phyloP scores from a whole-genome alignment of 1,140 invertebrate species.

The Drosophila pallidifrons region DNA sequence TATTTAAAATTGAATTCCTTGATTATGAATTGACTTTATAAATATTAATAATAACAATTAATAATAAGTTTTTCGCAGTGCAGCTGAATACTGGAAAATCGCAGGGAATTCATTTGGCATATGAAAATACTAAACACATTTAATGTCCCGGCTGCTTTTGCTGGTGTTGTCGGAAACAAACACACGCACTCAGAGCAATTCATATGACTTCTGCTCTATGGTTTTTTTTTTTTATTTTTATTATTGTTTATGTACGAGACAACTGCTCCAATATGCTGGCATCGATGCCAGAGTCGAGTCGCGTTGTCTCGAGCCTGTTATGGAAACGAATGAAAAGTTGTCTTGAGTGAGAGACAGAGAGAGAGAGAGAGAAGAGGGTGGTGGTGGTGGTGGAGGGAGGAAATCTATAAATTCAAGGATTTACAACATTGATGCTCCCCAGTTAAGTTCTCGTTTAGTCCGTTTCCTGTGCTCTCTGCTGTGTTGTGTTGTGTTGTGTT shows the following conservation, averaged over 20 bases:
- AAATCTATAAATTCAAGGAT: constrained; percentile 74
- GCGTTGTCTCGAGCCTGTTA: not conserved
- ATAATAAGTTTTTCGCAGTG: constrained; percentile 8
- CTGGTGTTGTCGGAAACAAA: not conserved
- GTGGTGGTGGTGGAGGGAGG: not conserved
- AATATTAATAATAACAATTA: not conserved
- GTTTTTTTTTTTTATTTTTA: constrained; percentile 46
- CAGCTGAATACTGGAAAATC: not conserved
- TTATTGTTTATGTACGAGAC: constrained; percentile 60
- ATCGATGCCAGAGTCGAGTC: constrained; percentile 21
- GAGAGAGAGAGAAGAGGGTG: too few species aligned
- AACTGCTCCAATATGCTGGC: constrained; percentile 44
- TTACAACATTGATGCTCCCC: constrained; percentile 59
- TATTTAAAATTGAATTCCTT: too few species aligned
- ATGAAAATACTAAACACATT: constrained; percentile 8
- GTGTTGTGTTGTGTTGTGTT: too few species aligned
- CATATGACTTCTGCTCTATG: constrained; percentile 8
- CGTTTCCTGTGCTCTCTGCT: not conserved
- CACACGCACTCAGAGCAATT: constrained; percentile 17
- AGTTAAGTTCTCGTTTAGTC: constrained; percentile 14
- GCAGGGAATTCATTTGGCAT: not conserved
- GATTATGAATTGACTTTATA: not conserved
- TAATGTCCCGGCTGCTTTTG: constrained; percentile 8
- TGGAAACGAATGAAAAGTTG: not conserved
- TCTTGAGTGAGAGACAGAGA: too few species aligned